A percentile compares a stretch with the other conserved stretches of the same genome.
phyloP scores from a whole-genome alignment of 53 echinoderm and acorn worm genomes.

The Paelopatides confundens region DNA sequence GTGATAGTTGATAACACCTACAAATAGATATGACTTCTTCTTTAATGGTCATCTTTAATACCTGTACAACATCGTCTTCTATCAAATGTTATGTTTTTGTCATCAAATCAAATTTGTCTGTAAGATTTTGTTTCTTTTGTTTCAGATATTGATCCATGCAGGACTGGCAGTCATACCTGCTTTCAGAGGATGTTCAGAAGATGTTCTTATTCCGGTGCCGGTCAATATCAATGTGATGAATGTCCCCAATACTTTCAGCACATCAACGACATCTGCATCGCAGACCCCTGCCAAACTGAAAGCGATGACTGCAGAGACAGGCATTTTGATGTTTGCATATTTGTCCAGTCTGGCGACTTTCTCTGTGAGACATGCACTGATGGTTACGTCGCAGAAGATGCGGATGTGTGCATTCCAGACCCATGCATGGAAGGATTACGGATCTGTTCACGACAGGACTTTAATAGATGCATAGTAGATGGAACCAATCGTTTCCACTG shows the following conservation, averaged over 20 bases:
- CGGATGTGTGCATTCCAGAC: slow-evolving; percentile 10
- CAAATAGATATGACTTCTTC: no score
- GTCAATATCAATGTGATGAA: neutral
- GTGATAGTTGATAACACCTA: no score
- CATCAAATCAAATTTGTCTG: no score
- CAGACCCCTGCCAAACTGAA: slow-evolving; percentile 41
- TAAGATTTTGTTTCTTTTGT: neutral
- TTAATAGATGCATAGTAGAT: slow-evolving; percentile 30
- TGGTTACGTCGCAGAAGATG: slow-evolving; percentile 17
- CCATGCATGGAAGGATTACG: neutral
- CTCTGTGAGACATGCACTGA: slow-evolving; percentile 21
- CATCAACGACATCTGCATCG: neutral
- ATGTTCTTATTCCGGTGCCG: neutral
- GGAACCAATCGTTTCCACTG: slow-evolving; percentile 44
- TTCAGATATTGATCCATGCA: slow-evolving; percentile 39
- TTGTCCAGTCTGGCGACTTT: neutral
- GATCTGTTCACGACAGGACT: slow-evolving; percentile 12
- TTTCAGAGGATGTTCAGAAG: slow-evolving; percentile 28
- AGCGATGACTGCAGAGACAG: slow-evolving; percentile 12
- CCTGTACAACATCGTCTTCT: no score
- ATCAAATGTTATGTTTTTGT: no score
- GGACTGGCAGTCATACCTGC: slow-evolving; percentile 25
- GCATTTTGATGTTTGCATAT: slow-evolving; percentile 34
- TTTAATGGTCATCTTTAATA: no score
- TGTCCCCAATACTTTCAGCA: neutral